Base-by-base conservation (phyloP, 2,797 vertebrate genomes). In the Microchirus variegatus region DNA sequence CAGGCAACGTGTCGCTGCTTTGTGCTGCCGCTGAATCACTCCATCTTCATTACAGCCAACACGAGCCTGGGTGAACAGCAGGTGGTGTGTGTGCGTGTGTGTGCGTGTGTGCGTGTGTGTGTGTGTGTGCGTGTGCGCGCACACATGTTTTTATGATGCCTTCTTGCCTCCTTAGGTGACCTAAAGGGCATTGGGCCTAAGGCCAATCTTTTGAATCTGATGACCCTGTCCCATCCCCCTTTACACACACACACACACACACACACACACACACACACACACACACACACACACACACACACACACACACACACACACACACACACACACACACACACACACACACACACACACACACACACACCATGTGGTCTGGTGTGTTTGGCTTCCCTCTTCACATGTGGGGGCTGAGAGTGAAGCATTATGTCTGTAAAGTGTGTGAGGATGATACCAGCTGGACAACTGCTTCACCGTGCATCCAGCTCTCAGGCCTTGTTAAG, bases 31-130 rank as follows among this genome's bases (percentile, higher is more conserved):
- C 37, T 63, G 70, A 73, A 59, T 67, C 73, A 80, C 76, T 87
- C 77, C 50, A 84, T 86, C 85, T 81, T 73, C 67, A 81, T 85
- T 86, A 89, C 70, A 73, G 53, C 56, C 42, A 78, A 78, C 69
- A 66, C 50, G 50, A 76, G 87, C 49, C 83, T 60, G 73, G 38
- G 16, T 13, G 40, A 85, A 90, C 86, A 90, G 90, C 89, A 91
- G 90, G 86, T 90, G 90, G 86, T 84, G 78, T 64, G 75, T 74
- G 76, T 47, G 68, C 61, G 73, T 52, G 52, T 64, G 75, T 73
- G 76, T 47, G 68, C 61, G 73, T 52, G 52, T 68, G 68, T 63
- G 54, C 43, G 61, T 19, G 63, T 52, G 69, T 52, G 59, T 57
- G 68, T 46, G 50, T 52, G 74, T 49, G 72, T 22, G 52, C 53